Evolutionary conservation across 2,113 vertebrate species (phyloP).

Genomic region (Gnathonemus longibarbis): DNA sequence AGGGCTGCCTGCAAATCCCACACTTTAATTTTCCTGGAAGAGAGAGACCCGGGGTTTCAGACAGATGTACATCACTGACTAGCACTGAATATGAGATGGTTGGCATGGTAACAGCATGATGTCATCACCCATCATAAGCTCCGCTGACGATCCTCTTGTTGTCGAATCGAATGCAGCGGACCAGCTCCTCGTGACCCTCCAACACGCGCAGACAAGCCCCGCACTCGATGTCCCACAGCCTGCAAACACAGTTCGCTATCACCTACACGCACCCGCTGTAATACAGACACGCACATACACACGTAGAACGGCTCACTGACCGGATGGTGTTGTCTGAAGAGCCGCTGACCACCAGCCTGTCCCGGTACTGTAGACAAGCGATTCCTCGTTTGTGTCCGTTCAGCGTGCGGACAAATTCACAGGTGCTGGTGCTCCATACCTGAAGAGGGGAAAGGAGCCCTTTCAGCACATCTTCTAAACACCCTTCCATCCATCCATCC

Average conservation of each 20-base stretch:
- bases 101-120: not conserved
- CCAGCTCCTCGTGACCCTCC: conserved; percentile 94
- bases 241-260: conserved; percentile 32
- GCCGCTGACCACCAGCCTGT: conserved; percentile 90
- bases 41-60: not conserved
- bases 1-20: conserved; percentile 98
- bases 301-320: conserved; percentile 48
- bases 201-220: conserved; percentile 93
- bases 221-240: conserved; percentile 98
- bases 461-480: not conserved
- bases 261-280: not conserved
- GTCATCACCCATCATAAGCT: conserved; percentile 89
- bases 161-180: conserved; percentile 96
- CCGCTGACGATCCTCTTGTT: conserved; percentile 99
- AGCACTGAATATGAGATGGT: not conserved
- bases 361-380: conserved; percentile 93
- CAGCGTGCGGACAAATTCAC: conserved; percentile 95
- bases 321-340: conserved; percentile 97
- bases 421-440: conserved; percentile 98
- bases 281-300: not conserved
- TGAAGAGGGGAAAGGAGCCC: conserved; percentile 28
- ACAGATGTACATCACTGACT: not conserved
- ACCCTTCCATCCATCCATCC: not conserved
- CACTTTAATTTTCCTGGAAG: conserved; percentile 89
- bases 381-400: conserved; percentile 97